Conservation (phyloP, 2,888 invertebrate genomes). For the Drosophila falleni region DNA sequence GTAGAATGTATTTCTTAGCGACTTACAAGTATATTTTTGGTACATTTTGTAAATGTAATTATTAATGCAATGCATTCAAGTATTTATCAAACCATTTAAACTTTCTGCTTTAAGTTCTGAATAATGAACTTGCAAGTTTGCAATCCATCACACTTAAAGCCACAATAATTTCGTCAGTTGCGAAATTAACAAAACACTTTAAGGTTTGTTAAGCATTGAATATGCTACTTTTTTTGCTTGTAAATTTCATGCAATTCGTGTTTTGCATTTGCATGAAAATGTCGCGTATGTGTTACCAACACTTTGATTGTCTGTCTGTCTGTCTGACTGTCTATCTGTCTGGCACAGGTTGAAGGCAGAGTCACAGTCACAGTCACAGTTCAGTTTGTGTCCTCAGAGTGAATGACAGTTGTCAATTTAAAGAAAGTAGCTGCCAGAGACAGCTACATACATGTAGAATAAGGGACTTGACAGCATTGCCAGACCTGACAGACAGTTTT, state of each 20-base stretch:
- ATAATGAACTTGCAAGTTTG: neutral
- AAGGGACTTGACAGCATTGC: slow-evolving; percentile 6
- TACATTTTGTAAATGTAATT: slow-evolving; percentile 1
- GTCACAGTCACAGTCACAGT: neutral
- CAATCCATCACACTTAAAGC: neutral
- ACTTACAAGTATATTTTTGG: neutral
- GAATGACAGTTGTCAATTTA: slow-evolving; percentile 71
- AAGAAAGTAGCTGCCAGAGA: slow-evolving; percentile 45
- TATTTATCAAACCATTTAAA: neutral
- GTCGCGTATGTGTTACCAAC: slow-evolving; percentile 25
- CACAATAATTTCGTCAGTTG: neutral
- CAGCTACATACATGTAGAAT: slow-evolving; percentile 15
- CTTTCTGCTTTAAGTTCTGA: neutral
- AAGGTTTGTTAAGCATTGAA: neutral
- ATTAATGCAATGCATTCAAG: neutral
- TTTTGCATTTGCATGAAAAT: slow-evolving; percentile 52
- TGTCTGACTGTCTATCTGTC: neutral
- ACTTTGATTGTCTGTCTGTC: slow-evolving; percentile 4
- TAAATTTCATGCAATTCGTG: slow-evolving; percentile 44
- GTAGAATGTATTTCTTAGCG: neutral
- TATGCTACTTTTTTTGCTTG: too few relatives aligned
- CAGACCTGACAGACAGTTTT: slow-evolving; percentile 31
- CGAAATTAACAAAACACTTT: neutral
- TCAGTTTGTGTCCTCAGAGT: slow-evolving; percentile 28
- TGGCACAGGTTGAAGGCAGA: neutral